Conservation (phyloP, 2,888 invertebrate species). For the Lasioglossum lativentre region DNA sequence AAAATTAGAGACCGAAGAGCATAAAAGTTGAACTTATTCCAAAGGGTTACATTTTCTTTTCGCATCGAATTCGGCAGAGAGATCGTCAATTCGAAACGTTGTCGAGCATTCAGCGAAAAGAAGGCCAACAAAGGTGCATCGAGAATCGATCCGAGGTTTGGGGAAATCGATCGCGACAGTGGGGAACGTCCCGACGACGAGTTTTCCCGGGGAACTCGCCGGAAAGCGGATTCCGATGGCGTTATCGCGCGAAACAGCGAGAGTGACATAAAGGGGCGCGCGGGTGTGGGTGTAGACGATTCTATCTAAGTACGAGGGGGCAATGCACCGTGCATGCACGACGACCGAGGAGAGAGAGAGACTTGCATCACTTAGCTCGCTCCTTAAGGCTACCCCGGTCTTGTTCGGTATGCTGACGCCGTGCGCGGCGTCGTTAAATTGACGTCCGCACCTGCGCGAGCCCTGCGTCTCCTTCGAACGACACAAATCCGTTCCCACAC, state of each 20-base stretch:
- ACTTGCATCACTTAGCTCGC: slow-evolving; percentile 65
- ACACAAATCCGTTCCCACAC: slow-evolving; percentile 23
- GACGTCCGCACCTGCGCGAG: slow-evolving; percentile 65
- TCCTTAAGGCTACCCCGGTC: slow-evolving; percentile 63
- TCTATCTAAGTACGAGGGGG: slow-evolving; percentile 72
- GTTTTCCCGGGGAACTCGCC: not conserved
- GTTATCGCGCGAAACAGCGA: slow-evolving; percentile 48
- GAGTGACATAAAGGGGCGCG: slow-evolving; percentile 61
- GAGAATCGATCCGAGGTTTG: not conserved
- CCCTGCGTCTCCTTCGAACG: slow-evolving; percentile 27
- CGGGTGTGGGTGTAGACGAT: slow-evolving; percentile 74
- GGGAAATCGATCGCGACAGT: not conserved
- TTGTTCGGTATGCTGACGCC: slow-evolving; percentile 67
- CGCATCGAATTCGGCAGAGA: too few species aligned
- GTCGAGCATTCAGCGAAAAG: not conserved
- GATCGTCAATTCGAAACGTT: not conserved
- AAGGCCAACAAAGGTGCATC: not conserved
- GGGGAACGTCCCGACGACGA: not conserved
- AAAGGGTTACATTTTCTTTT: too few species aligned
- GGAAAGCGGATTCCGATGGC: slow-evolving; percentile 39
- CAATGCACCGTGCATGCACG: slow-evolving; percentile 65
- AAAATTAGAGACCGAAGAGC: not conserved
- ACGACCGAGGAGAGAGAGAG: slow-evolving; percentile 54
- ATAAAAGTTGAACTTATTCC: too few species aligned
- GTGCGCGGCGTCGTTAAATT: slow-evolving; percentile 64